These are phyloP conservation scores for Archivesica marissinica DNA, from an alignment of 1,140 invertebrate genomes.

Conservation along the genomic window DNA sequence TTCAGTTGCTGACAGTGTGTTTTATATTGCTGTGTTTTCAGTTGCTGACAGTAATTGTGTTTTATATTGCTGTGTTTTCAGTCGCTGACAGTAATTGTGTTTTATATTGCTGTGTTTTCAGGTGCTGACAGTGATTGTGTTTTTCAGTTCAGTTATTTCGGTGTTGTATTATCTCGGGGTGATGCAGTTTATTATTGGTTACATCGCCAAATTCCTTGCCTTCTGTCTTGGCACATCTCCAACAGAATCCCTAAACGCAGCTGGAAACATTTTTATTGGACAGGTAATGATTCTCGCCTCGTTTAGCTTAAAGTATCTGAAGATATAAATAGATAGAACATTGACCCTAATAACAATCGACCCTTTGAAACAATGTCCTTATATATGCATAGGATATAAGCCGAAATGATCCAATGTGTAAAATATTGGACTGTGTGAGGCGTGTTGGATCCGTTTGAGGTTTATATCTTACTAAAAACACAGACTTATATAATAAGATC, in stretches of 20 bases:
- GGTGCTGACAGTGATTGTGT: conserved; percentile 76
- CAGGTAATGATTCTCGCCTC: too few species aligned
- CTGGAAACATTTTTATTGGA: conserved; percentile 82
- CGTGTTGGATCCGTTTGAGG: too few species aligned
- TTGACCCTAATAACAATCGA: too few species aligned
- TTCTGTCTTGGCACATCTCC: conserved; percentile 75
- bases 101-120: conserved; percentile 80
- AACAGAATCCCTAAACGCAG: conserved; percentile 78
- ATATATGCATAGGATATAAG: too few species aligned
- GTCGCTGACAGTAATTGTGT: conserved; percentile 78
- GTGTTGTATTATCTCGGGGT: conserved; percentile 79
- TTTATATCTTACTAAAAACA: too few species aligned
- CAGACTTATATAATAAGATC: too few species aligned
- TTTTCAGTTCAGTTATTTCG: conserved; percentile 77
- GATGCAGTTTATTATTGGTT: conserved; percentile 77
- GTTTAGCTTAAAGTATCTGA: too few species aligned
- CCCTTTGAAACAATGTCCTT: too few species aligned
- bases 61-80: conserved; percentile 74
- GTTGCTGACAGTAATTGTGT: conserved; percentile 78
- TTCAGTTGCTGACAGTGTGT: conserved; percentile 79
- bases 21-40: conserved; percentile 74
- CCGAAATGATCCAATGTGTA: too few species aligned
- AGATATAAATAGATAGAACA: too few species aligned
- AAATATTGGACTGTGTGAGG: too few species aligned
- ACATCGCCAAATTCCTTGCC: conserved; percentile 74